phyloP scores from a whole-genome alignment of 2,113 vertebrate genomes.

The Ophthalmolycus amberensis region DNA sequence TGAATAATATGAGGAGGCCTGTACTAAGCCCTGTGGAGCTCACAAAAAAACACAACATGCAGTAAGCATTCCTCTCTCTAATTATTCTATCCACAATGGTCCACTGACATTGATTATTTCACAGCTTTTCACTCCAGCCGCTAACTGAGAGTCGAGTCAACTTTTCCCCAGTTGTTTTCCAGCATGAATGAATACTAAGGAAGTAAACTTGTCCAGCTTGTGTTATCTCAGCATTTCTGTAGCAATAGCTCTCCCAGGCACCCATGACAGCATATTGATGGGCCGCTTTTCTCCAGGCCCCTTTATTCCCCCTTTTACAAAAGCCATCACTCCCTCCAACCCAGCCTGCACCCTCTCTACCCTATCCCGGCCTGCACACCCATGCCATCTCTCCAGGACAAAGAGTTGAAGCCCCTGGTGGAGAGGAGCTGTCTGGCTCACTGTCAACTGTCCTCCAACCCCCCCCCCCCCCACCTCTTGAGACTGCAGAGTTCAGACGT shows the following conservation, averaged over 20 bases:
- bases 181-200: constrained; percentile 36
- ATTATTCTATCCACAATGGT: constrained; percentile 40
- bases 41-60: constrained; percentile 29
- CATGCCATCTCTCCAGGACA: constrained; percentile 63
- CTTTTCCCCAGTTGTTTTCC: constrained; percentile 56
- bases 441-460: constrained; percentile 61
- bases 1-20: constrained; percentile 32
- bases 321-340: constrained; percentile 18
- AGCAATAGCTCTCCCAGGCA: constrained; percentile 54
- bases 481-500: constrained; percentile 73
- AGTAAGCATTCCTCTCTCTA: constrained; percentile 17
- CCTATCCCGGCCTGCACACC: constrained; percentile 45
- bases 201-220: constrained; percentile 68
- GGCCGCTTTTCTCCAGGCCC: constrained; percentile 51
- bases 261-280: constrained; percentile 78
- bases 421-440: constrained; percentile 71
- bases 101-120: constrained; percentile 33
- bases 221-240: constrained; percentile 71
- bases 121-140: constrained; percentile 16
- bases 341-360: constrained; percentile 6
- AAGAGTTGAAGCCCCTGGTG: constrained; percentile 74
- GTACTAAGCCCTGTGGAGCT: constrained; percentile 22
- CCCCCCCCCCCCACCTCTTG: constrained; percentile 10
- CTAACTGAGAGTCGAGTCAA: constrained; percentile 32
- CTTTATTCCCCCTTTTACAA: constrained; percentile 40